Conservation (phyloP, 2,113 vertebrate species). For the Ceyx melanurus region DNA sequence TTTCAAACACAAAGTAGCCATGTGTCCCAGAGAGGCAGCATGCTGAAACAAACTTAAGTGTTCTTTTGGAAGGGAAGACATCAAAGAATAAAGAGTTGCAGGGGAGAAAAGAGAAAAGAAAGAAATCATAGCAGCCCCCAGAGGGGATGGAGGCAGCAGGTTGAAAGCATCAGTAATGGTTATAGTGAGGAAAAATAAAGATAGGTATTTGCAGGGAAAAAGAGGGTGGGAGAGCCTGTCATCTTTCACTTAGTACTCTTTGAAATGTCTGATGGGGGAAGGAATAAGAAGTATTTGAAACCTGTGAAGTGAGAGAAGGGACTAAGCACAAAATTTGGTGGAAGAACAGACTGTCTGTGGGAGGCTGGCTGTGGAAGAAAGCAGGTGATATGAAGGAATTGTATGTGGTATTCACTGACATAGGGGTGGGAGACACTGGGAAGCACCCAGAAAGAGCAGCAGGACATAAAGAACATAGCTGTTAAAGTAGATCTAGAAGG, state of each 20-base stretch:
- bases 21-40: not conserved
- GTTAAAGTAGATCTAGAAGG: not conserved
- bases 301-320: constrained; percentile 15
- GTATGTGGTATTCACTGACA: not conserved
- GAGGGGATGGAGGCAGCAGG: not conserved
- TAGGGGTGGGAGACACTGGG: not conserved
- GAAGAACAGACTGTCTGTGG: constrained; percentile 52
- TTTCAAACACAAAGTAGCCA: not conserved
- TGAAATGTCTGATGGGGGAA: constrained; percentile 1
- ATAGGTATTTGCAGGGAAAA: not conserved
- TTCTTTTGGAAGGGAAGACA: not conserved
- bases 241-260: not conserved
- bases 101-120: not conserved
- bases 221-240: not conserved
- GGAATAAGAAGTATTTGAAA: constrained; percentile 1
- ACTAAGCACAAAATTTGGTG: not conserved
- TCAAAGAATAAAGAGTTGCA: not conserved
- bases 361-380: constrained; percentile 20
- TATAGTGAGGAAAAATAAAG: not conserved
- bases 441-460: not conserved
- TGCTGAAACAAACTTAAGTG: not conserved
- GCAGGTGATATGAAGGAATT: constrained; percentile 1
- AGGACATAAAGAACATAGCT: not conserved
- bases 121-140: not conserved
- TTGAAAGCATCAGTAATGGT: not conserved